These are phyloP conservation scores for Micromussa lordhowensis DNA, from an alignment of 92 coral and sea anemone genomes.

Conservation along the genomic window DNA sequence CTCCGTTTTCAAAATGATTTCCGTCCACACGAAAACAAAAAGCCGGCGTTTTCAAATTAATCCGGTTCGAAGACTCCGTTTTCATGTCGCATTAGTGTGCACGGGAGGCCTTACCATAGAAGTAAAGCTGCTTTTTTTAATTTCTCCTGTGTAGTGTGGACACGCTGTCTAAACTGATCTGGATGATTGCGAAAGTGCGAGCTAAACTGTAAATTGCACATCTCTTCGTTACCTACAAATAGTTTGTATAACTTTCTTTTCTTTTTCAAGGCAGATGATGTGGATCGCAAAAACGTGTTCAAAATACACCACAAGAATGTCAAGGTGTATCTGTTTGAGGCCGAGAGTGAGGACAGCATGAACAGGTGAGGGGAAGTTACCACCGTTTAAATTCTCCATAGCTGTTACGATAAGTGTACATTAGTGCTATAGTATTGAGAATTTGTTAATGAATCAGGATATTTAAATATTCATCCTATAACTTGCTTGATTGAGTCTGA, in stretches of 20 bases:
- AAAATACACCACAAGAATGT: constrained; percentile 83
- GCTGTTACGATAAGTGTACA: not conserved
- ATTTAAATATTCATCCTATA: not conserved
- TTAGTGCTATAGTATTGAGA: not conserved
- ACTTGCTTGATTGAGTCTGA: not conserved
- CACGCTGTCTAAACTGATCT: too few species aligned
- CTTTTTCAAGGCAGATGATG: constrained; percentile 71
- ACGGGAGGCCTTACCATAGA: too few species aligned
- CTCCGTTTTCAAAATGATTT: too few species aligned
- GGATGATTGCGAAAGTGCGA: too few species aligned
- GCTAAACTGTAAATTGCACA: not conserved
- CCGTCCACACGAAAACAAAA: too few species aligned
- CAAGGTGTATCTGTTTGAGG: constrained; percentile 69
- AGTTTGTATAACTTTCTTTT: not conserved
- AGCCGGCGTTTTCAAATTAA: too few species aligned
- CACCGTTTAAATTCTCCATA: not conserved
- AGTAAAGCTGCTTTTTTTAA: too few species aligned
- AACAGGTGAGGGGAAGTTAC: constrained; percentile 55
- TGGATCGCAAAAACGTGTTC: constrained; percentile 78
- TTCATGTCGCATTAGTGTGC: too few species aligned
- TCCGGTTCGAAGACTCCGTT: too few species aligned
- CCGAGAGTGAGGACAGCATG: constrained; percentile 70
- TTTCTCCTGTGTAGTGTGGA: too few species aligned
- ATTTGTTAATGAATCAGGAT: not conserved
- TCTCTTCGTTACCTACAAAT: not conserved